phyloP scores from a whole-genome alignment of 1,140 invertebrate species.

The Eriosoma lanigerum region DNA sequence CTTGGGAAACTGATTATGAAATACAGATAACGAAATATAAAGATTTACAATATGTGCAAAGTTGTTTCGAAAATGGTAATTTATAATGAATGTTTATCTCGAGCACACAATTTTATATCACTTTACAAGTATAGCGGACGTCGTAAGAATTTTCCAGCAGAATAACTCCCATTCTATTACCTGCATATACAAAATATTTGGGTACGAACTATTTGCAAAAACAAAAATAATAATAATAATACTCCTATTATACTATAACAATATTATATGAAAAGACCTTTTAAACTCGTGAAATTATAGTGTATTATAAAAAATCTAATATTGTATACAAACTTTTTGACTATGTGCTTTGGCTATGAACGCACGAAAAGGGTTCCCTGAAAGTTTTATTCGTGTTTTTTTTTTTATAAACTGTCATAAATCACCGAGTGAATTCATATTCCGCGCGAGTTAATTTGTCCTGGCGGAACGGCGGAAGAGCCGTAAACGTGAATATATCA shows the following conservation, averaged over 20 bases:
- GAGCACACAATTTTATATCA: not conserved
- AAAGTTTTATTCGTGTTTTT: not conserved
- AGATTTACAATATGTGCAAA: not conserved
- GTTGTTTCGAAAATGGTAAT: conserved; percentile 2
- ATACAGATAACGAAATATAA: too few species aligned
- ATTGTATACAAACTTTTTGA: conserved; percentile 8
- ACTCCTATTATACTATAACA: too few species aligned
- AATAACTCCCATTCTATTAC: not conserved
- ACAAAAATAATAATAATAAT: not conserved
- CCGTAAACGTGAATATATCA: not conserved
- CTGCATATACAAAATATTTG: not conserved
- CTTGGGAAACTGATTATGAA: not conserved
- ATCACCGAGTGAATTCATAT: conserved; percentile 31
- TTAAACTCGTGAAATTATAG: conserved; percentile 17
- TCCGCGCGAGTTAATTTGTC: conserved; percentile 30
- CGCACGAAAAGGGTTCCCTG: conserved; percentile 14
- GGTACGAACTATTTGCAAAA: not conserved
- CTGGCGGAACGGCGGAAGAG: conserved; percentile 16
- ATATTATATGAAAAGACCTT: not conserved
- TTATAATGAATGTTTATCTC: not conserved
- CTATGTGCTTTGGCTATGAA: not conserved
- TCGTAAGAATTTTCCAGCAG: not conserved
- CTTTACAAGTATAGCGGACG: not conserved
- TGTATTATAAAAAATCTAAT: too few species aligned
- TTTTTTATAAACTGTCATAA: conserved; percentile 3